A percentile compares a stretch with the other conserved stretches of the same genome.
Evolutionary conservation across 2,797 vertebrate genomes (phyloP).

Genomic region (Dendrocincla fuliginosa): DNA sequence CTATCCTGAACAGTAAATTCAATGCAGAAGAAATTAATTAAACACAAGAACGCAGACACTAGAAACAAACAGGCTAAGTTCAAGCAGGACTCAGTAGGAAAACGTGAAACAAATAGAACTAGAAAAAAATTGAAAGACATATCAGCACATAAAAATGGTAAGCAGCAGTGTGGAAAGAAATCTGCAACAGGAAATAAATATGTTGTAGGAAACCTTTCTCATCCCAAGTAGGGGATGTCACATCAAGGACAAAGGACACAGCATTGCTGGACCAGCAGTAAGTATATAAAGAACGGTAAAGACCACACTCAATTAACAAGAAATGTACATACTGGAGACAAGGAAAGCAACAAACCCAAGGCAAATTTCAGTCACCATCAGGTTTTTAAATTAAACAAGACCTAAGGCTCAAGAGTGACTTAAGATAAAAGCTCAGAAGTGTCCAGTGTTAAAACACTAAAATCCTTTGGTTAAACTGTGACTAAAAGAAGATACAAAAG

Average conservation of each 20-base stretch:
- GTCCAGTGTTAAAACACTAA: not conserved
- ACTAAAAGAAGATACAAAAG: not conserved
- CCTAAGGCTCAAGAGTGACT: not conserved
- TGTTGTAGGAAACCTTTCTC: accelerated
- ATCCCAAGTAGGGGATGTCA: not conserved
- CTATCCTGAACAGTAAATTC: slow-evolving; percentile 31
- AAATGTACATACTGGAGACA: accelerated
- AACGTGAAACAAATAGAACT: not conserved
- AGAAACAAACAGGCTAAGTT: not conserved
- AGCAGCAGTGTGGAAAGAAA: not conserved
- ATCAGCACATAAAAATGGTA: not conserved
- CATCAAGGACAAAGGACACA: not conserved
- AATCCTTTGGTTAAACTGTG: not conserved
- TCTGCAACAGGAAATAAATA: not conserved
- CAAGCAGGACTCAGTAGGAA: not conserved
- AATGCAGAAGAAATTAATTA: not conserved
- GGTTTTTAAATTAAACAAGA: not conserved
- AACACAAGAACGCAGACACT: not conserved
- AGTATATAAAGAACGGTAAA: not conserved
- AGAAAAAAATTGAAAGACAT: not conserved
- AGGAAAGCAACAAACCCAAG: not conserved
- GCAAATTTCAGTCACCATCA: not conserved
- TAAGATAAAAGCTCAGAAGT: not conserved
- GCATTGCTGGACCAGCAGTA: not conserved
- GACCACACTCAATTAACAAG: not conserved